Conservation (phyloP, 2,888 invertebrate genomes). For the Nematopogon swammerdamellus region DNA sequence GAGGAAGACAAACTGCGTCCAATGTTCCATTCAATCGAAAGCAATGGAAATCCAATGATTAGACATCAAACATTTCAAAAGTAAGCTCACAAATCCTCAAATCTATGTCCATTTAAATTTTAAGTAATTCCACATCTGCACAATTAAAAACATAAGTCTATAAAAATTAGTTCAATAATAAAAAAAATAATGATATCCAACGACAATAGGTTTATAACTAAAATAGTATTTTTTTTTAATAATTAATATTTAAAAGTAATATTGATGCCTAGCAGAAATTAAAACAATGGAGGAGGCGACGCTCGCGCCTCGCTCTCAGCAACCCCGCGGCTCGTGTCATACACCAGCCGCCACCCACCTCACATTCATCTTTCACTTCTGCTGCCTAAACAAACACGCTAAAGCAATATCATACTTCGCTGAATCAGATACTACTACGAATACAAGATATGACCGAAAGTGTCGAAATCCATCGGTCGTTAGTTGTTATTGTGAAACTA, state of each 20-base stretch:
- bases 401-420: background rate
- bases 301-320: background rate
- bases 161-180: too few relatives aligned
- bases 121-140: too few relatives aligned
- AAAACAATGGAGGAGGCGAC: background rate
- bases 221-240: background rate
- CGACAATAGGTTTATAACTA: background rate
- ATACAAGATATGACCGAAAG: background rate
- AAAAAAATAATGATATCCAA: background rate
- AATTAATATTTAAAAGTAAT: background rate
- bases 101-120: too few relatives aligned
- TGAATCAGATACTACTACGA: background rate
- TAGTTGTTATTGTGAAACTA: slow-evolving; percentile 1
- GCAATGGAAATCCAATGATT: too few relatives aligned
- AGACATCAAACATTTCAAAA: too few relatives aligned
- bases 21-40: too few relatives aligned
- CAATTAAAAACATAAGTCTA: too few relatives aligned
- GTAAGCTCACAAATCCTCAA: too few relatives aligned
- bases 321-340: background rate
- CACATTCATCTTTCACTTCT: background rate
- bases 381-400: background rate
- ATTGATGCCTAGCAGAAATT: background rate
- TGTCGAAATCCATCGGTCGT: background rate
- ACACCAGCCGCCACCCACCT: background rate
- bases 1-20: too few relatives aligned